Conservation (phyloP, 53 echinoderm and acorn worm genomes). For the Zoroaster sp. region DNA sequence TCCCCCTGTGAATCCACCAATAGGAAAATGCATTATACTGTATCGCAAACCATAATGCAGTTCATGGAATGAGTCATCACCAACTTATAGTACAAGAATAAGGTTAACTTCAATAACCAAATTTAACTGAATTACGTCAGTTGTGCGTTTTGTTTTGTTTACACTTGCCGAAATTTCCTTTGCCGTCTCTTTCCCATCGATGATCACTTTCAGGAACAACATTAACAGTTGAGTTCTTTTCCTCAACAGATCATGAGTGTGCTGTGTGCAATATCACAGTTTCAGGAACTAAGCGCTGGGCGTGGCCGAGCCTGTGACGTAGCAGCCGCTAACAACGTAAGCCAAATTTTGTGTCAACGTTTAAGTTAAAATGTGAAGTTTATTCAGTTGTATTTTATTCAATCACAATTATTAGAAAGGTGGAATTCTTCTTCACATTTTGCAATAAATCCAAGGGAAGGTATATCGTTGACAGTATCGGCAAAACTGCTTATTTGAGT, state of each 20-base stretch:
- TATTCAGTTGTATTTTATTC: neutral
- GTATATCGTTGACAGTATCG: neutral
- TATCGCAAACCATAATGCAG: too few relatives aligned
- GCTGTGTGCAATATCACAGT: conserved; percentile 45
- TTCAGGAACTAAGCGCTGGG: conserved; percentile 26
- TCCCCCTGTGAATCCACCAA: too few relatives aligned
- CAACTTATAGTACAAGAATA: too few relatives aligned
- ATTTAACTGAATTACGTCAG: too few relatives aligned
- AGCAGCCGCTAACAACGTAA: neutral
- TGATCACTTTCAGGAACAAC: too few relatives aligned
- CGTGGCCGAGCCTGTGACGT: conserved; percentile 17
- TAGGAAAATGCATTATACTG: too few relatives aligned
- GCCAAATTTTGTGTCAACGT: neutral
- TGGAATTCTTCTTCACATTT: neutral
- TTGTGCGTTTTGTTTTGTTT: too few relatives aligned
- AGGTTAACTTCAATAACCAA: too few relatives aligned
- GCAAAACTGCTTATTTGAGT: neutral
- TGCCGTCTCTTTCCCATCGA: too few relatives aligned
- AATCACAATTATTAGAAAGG: neutral
- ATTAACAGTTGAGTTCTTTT: neutral
- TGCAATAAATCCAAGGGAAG: neutral
- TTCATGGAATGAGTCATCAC: too few relatives aligned
- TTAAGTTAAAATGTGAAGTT: neutral
- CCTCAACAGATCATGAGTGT: conserved; percentile 8
- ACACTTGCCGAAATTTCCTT: too few relatives aligned